Base-by-base conservation (phyloP, 1,140 invertebrate genomes). In the Drosophila ercepeae region DNA sequence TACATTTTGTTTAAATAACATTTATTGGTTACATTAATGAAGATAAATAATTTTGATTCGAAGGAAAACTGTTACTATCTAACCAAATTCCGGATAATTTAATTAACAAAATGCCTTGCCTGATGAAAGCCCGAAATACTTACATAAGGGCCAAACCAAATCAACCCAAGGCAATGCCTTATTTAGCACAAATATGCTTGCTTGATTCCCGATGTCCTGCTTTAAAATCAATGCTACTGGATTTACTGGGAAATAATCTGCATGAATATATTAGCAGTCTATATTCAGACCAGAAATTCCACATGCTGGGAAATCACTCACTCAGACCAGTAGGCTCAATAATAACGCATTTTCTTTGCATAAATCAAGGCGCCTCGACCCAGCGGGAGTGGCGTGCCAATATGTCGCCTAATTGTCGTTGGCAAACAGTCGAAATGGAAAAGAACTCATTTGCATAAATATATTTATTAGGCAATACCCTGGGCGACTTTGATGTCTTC, bases 361-460 rank as follows among this genome's bases (percentile, higher is more conserved):
- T 86, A 81, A 81, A 73, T 84, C 68, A 81, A 42, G 69, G 68
- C 61, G 49, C 46, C 50, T 42, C 4, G 41, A 25, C 68, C 18
- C 45, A 63, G 46, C 50, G 29, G 65, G 52, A 50, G 58, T 63
- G 44, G 39, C 73, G 16, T 64, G 46, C 36, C 46, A 52, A 63
- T 59, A 63, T 59, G 41, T 27, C 9, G 21, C 21, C 68, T 76
- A 83, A 86, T 86, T 84, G 81, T 76, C 25, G 59, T 44, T 29
- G 59, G 55, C 41, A 48, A 61, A 50, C 51, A 65, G 52, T 68
- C 44, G 21, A 64, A 86, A 88, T 67, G 50, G 71, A 65, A 58
- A 44, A 58, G 36, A 86, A 73, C 60, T 65, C 55, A 76, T 81
- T 88, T 81, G 60, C 82, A 86, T 86, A 86, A 86, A 86, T 74